Evolutionary conservation across 1,140 invertebrate species (phyloP), one percentile per base, ranked within the genome.

Genomic region (Dysdera silvatica): DNA sequence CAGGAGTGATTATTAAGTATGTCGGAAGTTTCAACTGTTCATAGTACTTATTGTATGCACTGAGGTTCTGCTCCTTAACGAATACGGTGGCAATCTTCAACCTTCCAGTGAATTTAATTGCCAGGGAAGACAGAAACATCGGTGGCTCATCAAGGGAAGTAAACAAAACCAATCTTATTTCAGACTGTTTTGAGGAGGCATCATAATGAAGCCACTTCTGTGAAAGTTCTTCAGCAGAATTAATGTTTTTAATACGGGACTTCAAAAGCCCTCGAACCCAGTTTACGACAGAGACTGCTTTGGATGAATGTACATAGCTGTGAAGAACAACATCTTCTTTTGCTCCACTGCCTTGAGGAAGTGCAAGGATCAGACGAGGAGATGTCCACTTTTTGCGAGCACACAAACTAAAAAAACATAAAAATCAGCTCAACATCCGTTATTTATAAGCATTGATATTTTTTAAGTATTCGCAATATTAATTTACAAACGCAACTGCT

Each of bases 31-130:
- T 70, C 32, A 51, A 24, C 47, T 64, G 5, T 65, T 70, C 51
- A 59, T 56, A 16, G 68, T 67, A 29, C 62, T 67, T 70, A 63
- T 71, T 60, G 7, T 47, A 55, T 49, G 71, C 41, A 20, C 65
- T 48, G 24, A 68, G 59, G 8, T 69, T 67, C 18, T 71, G 72
- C 29, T 75, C 73, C 16, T 35, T 40, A 8, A 33, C n/a, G 18
- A 68, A 61, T 24, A 80, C 71, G 28, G 74, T 72, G 20, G 78
- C 80, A 73, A 81, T 79, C 61, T 75, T 76, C 0, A 80, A 75
- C 6, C 80, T 68, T 35, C 80, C 80, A 43, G 78, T 77, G 72
- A 81, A 82, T 68, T 78, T 80, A 2, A 81, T 78, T 67, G 78
- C 79, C 4, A 81, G 72, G n/a, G 79, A 77, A 29, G 80, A 80